phyloP scores from a whole-genome alignment of 2,888 invertebrate genomes.

The Fabriciana adippe region DNA sequence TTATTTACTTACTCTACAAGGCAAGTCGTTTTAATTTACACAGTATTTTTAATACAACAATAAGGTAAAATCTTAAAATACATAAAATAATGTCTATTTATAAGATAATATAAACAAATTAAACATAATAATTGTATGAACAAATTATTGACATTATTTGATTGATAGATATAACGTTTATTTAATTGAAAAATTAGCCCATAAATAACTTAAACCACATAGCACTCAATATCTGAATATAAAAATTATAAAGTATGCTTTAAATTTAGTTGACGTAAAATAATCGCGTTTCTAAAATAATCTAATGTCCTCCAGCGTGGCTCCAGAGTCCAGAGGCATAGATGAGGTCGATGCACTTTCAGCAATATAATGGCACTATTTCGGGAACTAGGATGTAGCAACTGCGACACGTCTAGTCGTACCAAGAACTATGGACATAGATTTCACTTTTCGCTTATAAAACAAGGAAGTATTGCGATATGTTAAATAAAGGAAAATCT shows the following conservation, averaged over 20 bases:
- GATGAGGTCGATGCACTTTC: conserved; percentile 57
- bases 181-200: too few relatives aligned
- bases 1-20: too few relatives aligned
- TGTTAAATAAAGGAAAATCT: background rate
- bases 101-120: too few relatives aligned
- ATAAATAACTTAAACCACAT: background rate
- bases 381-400: conserved; percentile 53
- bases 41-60: too few relatives aligned
- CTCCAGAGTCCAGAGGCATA: conserved; percentile 47
- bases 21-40: too few relatives aligned
- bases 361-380: conserved; percentile 52
- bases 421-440: conserved; percentile 15
- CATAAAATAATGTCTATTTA: too few relatives aligned
- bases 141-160: too few relatives aligned
- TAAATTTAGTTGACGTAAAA: background rate
- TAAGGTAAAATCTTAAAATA: too few relatives aligned
- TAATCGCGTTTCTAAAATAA: conserved; percentile 56
- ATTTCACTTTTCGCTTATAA: background rate
- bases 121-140: too few relatives aligned
- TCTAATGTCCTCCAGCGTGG: conserved; percentile 53
- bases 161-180: too few relatives aligned
- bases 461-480: background rate
- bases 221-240: conserved; percentile 22
- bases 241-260: background rate
- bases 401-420: conserved; percentile 48